A percentile compares a stretch with the other conserved stretches of the same genome.
These are phyloP conservation scores for Dasypolia templi DNA, from an alignment of 2,888 invertebrate species.

Conservation along the genomic window DNA sequence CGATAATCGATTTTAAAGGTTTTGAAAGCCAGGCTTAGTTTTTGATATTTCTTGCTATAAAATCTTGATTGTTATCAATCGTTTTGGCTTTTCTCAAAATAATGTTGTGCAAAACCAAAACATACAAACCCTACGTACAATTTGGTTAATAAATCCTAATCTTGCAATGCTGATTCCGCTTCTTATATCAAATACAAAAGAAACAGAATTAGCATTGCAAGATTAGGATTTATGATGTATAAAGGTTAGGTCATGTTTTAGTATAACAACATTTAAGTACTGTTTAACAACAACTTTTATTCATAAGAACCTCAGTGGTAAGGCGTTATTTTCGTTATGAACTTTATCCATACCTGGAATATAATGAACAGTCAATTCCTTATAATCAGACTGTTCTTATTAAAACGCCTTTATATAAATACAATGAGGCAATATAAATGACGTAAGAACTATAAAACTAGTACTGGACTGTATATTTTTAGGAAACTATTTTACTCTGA, in stretches of 20 bases:
- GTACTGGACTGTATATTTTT: too few relatives aligned
- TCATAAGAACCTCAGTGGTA: background rate
- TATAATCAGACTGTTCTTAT: slow-evolving; percentile 8
- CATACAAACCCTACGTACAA: too few relatives aligned
- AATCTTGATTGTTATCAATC: too few relatives aligned
- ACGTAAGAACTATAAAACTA: slow-evolving; percentile 9
- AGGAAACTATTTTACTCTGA: background rate
- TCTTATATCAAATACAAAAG: too few relatives aligned
- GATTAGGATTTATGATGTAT: background rate
- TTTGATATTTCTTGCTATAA: too few relatives aligned
- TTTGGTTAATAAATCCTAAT: too few relatives aligned
- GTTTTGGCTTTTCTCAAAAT: background rate
- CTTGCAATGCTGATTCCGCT: background rate
- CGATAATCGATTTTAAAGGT: too few relatives aligned
- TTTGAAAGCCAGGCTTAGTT: too few relatives aligned
- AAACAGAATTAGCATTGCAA: too few relatives aligned
- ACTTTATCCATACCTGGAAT: background rate
- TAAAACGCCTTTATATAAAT: slow-evolving; percentile 7
- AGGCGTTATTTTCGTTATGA: slow-evolving; percentile 19
- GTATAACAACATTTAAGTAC: background rate
- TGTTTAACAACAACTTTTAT: slow-evolving; percentile 1
- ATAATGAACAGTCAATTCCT: background rate
- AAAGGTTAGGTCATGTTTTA: background rate
- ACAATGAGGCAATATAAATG: background rate
- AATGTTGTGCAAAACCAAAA: background rate